Percentiles rank a stretch among this genome's conserved stretches.
Conservation (phyloP, 2,113 vertebrate species). For the Phylloscopus trochilus region DNA sequence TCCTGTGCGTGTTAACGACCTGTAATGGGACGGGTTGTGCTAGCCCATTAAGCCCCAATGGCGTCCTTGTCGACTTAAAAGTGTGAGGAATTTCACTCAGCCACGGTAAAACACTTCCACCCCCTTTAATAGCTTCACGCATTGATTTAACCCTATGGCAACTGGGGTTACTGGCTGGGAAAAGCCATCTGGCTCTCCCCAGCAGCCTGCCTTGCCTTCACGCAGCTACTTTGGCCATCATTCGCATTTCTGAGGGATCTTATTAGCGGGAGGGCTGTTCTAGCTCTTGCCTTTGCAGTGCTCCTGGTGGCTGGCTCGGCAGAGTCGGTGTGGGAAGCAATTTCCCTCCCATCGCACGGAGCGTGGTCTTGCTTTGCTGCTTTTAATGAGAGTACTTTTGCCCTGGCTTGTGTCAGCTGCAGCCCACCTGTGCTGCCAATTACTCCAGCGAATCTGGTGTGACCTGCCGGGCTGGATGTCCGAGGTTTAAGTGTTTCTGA, state of each 20-base stretch:
- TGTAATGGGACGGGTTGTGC: slow-evolving; percentile 28
- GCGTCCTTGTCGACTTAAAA: slow-evolving; percentile 34
- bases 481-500: slow-evolving; percentile 44
- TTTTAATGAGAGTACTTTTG: slow-evolving; percentile 54
- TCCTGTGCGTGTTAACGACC: slow-evolving; percentile 24
- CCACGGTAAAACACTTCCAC: slow-evolving; percentile 42
- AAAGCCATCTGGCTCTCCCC: not conserved
- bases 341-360: not conserved
- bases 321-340: not conserved
- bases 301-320: not conserved
- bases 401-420: slow-evolving; percentile 36
- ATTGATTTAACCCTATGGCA: slow-evolving; percentile 29
- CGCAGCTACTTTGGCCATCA: not conserved
- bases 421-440: slow-evolving; percentile 66
- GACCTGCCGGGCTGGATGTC: slow-evolving; percentile 17
- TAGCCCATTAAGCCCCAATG: slow-evolving; percentile 35
- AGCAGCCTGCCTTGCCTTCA: not conserved
- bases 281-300: not conserved
- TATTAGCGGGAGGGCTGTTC: not conserved
- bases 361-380: not conserved
- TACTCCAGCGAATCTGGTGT: slow-evolving; percentile 11
- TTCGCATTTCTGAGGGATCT: not conserved
- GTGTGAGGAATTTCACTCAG: slow-evolving; percentile 52
- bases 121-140: slow-evolving; percentile 19
- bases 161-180: not conserved